Conservation (phyloP, 64 coral and sea anemone genomes). For the Stichodactyla helianthus region DNA sequence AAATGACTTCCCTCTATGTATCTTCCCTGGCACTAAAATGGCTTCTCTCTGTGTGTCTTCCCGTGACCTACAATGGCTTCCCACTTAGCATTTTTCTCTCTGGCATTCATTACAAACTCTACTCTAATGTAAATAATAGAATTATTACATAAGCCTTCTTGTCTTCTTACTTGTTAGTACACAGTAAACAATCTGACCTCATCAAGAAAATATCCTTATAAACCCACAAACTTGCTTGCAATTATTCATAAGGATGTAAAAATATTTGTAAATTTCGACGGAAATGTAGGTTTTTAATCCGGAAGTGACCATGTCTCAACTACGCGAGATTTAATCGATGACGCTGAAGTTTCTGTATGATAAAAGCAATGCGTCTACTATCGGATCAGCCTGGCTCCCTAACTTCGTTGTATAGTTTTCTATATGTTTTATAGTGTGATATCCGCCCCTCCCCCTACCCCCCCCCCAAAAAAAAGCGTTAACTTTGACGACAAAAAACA, state of each 20-base stretch:
- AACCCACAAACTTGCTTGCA: not conserved
- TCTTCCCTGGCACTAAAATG: not conserved
- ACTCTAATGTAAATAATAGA: not conserved
- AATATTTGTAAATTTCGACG: not conserved
- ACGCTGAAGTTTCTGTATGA: not conserved
- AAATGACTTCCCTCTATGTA: not conserved
- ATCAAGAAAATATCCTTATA: conserved; percentile 1
- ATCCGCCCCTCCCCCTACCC: too few relatives aligned
- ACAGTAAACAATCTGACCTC: not conserved
- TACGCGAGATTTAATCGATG: not conserved
- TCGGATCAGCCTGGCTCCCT: too few relatives aligned
- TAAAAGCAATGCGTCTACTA: too few relatives aligned
- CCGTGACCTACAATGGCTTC: not conserved
- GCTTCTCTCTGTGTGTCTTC: not conserved
- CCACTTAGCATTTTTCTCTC: not conserved
- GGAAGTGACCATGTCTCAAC: not conserved
- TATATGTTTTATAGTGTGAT: not conserved
- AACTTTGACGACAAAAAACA: not conserved
- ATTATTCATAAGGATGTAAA: conserved; percentile 15
- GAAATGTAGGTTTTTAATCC: conserved; percentile 3
- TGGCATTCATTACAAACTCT: not conserved
- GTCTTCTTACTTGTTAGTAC: not conserved
- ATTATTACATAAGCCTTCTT: not conserved
- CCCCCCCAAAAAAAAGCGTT: not conserved
- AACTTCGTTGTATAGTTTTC: not conserved